These are phyloP conservation scores for Auanema freiburgensis DNA, from an alignment of 2,888 invertebrate genomes.

Conservation along the genomic window DNA sequence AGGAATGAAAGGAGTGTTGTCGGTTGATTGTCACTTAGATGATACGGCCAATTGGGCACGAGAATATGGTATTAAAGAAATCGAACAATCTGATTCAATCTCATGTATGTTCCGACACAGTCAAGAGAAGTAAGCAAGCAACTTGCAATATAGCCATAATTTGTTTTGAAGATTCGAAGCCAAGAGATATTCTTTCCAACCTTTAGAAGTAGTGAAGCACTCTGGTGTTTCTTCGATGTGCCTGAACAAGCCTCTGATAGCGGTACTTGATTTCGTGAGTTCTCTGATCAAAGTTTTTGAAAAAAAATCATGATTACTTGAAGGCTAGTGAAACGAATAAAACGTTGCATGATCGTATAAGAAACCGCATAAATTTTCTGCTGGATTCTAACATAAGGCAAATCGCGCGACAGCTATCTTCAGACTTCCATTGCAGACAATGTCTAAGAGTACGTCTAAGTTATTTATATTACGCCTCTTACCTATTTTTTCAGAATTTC, in stretches of 20 bases:
- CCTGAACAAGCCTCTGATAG: conserved; percentile 65
- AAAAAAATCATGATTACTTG: too few relatives aligned
- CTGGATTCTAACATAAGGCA: too few relatives aligned
- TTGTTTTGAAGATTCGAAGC: conserved; percentile 17
- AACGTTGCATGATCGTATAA: conserved; percentile 37
- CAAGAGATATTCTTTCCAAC: conserved; percentile 32
- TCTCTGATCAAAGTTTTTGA: too few relatives aligned
- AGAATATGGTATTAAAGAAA: conserved; percentile 3
- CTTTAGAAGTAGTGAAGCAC: conserved; percentile 60
- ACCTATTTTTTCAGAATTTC: conserved; percentile 9
- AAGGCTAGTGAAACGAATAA: too few relatives aligned
- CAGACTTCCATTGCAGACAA: neutral
- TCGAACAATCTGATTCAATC: conserved; percentile 18
- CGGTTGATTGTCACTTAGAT: conserved; percentile 55
- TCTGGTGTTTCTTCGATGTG: conserved; percentile 55
- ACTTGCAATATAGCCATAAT: neutral
- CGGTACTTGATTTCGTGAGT: conserved; percentile 58
- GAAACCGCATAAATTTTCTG: conserved; percentile 49
- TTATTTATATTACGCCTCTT: neutral
- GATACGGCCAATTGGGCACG: conserved; percentile 27
- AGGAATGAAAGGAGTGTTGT: conserved; percentile 62
- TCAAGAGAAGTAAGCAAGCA: conserved; percentile 31
- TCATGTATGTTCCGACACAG: conserved; percentile 34
- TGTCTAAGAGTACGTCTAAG: conserved; percentile 1
- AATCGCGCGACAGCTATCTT: too few relatives aligned